These are phyloP conservation scores for Lagopus muta DNA, from an alignment of 2,113 vertebrate genomes.

Conservation along the genomic window DNA sequence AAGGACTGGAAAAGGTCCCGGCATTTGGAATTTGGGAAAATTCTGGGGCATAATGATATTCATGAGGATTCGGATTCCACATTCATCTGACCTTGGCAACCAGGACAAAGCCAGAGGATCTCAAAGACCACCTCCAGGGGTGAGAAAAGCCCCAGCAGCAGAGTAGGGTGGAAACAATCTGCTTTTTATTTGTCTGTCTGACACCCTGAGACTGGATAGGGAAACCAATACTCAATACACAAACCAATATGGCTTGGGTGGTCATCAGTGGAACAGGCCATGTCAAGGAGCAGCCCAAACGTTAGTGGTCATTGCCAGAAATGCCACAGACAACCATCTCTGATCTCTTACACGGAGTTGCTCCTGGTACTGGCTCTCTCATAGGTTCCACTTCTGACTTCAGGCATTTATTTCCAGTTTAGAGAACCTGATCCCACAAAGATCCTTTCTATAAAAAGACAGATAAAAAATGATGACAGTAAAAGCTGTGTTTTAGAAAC, in stretches of 20 bases:
- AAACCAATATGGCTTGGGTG: too few species aligned
- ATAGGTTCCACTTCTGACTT: too few species aligned
- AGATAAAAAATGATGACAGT: neutral
- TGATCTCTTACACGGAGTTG: too few species aligned
- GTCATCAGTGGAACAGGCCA: neutral
- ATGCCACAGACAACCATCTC: neutral
- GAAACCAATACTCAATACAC: neutral
- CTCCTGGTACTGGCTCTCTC: too few species aligned
- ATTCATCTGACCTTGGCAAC: conserved; percentile 48
- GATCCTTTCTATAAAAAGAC: neutral
- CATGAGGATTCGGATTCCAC: conserved; percentile 50
- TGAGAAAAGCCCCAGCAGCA: neutral
- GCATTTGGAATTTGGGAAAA: conserved; percentile 55
- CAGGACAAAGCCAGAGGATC: neutral
- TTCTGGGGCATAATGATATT: conserved; percentile 58
- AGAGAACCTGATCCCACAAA: neutral
- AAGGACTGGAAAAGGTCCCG: conserved; percentile 43
- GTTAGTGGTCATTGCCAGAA: neutral
- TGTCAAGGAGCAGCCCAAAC: neutral
- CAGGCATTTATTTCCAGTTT: too few species aligned
- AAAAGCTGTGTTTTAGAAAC: neutral
- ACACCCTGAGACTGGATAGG: neutral
- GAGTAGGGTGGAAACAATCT: neutral
- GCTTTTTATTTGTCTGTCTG: neutral
- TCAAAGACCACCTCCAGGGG: neutral